phyloP scores from a whole-genome alignment of 2,888 invertebrate species.

The Ectropis crepuscularia region DNA sequence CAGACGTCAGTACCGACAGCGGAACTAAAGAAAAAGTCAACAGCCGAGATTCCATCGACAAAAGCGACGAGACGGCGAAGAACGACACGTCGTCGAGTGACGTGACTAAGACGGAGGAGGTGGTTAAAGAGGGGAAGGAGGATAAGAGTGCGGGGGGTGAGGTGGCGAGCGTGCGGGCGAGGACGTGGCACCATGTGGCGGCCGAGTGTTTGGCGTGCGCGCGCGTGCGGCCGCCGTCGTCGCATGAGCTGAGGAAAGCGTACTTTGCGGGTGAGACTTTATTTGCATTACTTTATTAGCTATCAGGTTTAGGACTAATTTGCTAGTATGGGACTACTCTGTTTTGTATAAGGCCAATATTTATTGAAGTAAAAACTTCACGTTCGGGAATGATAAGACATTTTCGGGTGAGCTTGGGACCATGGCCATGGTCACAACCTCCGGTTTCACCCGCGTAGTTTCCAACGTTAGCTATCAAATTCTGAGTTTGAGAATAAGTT shows the following conservation, averaged over 20 bases:
- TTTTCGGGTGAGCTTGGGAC: no score
- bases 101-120: slow-evolving; percentile 38
- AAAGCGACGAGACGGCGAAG: slow-evolving; percentile 35
- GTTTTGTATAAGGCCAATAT: no score
- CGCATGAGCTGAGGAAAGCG: slow-evolving; percentile 76
- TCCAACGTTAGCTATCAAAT: no score
- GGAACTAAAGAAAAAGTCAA: slow-evolving; percentile 48
- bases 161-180: slow-evolving; percentile 29
- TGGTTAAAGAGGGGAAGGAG: slow-evolving; percentile 17
- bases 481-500: no score
- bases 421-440: no score
- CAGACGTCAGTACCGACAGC: slow-evolving; percentile 36
- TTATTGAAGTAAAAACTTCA: no score
- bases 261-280: slow-evolving; percentile 71
- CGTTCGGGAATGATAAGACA: no score
- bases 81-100: slow-evolving; percentile 38
- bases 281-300: background rate
- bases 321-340: no score
- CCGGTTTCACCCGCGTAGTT: no score
- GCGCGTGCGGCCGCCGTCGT: slow-evolving; percentile 70
- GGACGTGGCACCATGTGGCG: slow-evolving; percentile 64
- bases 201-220: slow-evolving; percentile 73
- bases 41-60: slow-evolving; percentile 39
- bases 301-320: background rate
- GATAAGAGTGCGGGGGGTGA: slow-evolving; percentile 28